phyloP scores from a whole-genome alignment of 2,888 invertebrate species.

The Malacosoma neustria region DNA sequence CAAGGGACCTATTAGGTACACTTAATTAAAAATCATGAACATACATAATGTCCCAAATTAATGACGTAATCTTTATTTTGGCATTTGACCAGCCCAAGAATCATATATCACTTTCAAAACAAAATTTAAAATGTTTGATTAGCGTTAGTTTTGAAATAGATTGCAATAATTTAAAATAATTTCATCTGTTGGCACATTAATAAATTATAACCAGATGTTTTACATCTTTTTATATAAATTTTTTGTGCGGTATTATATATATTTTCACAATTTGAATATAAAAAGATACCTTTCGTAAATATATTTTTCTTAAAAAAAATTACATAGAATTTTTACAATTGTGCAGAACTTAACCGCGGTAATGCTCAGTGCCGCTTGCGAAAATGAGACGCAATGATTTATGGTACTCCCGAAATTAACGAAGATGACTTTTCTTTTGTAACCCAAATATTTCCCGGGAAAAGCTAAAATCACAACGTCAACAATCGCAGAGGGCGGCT shows the following conservation, averaged over 20 bases:
- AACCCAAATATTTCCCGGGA: slow-evolving; percentile 1
- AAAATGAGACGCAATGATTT: neutral
- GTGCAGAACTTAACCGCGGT: neutral
- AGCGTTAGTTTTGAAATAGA: neutral
- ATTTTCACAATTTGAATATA: no score
- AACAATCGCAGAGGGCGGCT: neutral
- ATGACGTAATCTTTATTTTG: neutral
- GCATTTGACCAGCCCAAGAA: neutral
- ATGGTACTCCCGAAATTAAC: slow-evolving; percentile 4
- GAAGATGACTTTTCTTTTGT: slow-evolving; percentile 7
- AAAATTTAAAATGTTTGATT: neutral
- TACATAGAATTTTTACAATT: neutral
- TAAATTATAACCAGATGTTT: neutral
- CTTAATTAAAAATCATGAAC: no score
- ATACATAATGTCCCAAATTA: no score
- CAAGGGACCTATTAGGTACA: no score
- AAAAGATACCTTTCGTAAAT: neutral
- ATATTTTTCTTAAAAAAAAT: neutral
- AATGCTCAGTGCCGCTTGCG: neutral
- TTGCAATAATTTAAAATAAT: neutral
- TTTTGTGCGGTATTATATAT: no score
- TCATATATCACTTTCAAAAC: neutral
- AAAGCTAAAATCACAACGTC: neutral
- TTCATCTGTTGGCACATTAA: neutral
- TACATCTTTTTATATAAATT: neutral